Conservation (phyloP, 2,113 vertebrate species). For the Hemibagrus wyckioides region DNA sequence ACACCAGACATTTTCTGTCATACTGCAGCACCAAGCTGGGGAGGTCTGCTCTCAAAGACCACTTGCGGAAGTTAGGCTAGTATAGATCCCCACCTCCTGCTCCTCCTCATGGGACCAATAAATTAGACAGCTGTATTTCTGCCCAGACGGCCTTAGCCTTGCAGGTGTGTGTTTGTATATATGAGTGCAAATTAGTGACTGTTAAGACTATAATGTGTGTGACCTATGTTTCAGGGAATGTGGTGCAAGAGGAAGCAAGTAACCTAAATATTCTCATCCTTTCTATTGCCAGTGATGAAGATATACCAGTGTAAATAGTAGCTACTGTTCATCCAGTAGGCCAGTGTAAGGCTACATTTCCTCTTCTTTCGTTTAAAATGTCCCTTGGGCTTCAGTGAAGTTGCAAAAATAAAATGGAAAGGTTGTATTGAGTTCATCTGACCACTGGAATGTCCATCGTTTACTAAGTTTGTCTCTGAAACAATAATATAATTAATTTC, state of each 20-base stretch:
- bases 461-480: constrained; percentile 58
- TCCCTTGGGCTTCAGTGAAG: constrained; percentile 43
- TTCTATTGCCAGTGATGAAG: constrained; percentile 56
- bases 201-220: constrained; percentile 69
- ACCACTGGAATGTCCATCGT: constrained; percentile 53
- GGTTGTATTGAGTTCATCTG: constrained; percentile 68
- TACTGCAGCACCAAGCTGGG: constrained; percentile 41
- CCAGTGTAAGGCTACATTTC: constrained; percentile 49
- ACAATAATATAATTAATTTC: constrained; percentile 59
- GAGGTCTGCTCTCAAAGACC: constrained; percentile 49
- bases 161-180: constrained; percentile 82
- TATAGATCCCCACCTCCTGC: constrained; percentile 70
- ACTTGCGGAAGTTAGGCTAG: constrained; percentile 70
- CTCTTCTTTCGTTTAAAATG: constrained; percentile 48
- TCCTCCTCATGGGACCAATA: constrained; percentile 72
- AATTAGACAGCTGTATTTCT: constrained; percentile 76
- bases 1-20: constrained; percentile 56
- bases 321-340: constrained; percentile 48
- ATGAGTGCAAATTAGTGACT: constrained; percentile 66
- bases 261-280: constrained; percentile 76
- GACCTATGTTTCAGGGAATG: constrained; percentile 74
- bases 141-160: constrained; percentile 69
- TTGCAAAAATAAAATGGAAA: constrained; percentile 58
- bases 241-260: constrained; percentile 70
- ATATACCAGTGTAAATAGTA: constrained; percentile 40